Base-by-base conservation (phyloP, 2,113 vertebrate species). In the Oryzias woworae region DNA sequence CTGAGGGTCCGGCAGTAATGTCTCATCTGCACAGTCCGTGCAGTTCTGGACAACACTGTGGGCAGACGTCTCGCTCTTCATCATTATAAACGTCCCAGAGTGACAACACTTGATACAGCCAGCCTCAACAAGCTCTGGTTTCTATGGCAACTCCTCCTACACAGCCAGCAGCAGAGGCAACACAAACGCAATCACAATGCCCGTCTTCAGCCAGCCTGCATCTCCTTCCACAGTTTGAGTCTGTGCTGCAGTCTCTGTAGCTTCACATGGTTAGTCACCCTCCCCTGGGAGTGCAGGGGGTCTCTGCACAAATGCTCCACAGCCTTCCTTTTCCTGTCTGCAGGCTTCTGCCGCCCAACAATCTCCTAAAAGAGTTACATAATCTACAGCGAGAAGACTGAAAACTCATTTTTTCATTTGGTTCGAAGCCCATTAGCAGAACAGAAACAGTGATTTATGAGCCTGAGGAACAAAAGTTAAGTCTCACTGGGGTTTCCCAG, bases 61-160 rank as follows among this genome's bases (percentile, higher is more conserved):
- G 47, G 36, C 48, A 66, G 41, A 53, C 48, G 23, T 18, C 14
- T 55, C 58, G 7, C 45, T 53, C 55, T 23, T 49, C 26, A 14
- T 66, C 57, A 16, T 61, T 58, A 63, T 41, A 47, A 41, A 58
- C 58, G 57, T 70, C 63, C 66, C 62, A 49, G 55, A 24, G 53
- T 26, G 58, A 31, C 69, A 66, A 66, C 69, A 41, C 53, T 76
- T 17, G 0, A 47, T 16, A 3, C 51, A 57, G 51, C 28, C 73
- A 71, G 62, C 41, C 26, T 52, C 77, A 72, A 62, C 68, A 65
- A 68, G 73, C 62, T 66, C 75, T 67, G 46, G 90, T 90, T 82
- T 60, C 85, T 60, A 86, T 81, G 87, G 84, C 28, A 63, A 89
- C 83, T 0, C 74, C 80, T 74, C 88, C 90, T 70, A 86, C 87